Base-by-base conservation (phyloP, 2,113 vertebrate species). In the Pachycephala philippinensis region DNA sequence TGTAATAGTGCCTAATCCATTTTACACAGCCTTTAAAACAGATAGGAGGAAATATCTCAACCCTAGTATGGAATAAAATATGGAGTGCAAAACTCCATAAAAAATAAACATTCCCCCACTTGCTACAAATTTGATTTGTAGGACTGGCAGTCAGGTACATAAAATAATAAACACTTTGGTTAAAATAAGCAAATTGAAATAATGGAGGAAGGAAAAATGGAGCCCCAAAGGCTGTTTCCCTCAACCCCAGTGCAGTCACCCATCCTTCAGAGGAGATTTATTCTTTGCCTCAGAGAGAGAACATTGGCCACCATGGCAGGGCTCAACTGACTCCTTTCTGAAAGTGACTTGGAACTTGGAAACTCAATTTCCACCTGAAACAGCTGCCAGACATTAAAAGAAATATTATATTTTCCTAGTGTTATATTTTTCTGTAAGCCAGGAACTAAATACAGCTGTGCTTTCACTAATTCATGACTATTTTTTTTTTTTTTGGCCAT, bases 361-460 rank as follows among this genome's bases (percentile, higher is more conserved):
- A 80, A 83, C 63, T 77, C 59, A 57, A 92, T 92, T 83, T 95
- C 54, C 54, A 90, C 50, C 54, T 65, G 59, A 95, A 92, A 94
- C 74, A 86, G 74, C 63, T 86, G 75, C 63, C 63, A 88, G 49
- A 63, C 10, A 60, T 87, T 84, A 69, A 92, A 85, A 88, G 19
- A 76, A 85, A 93, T 49, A 82, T n/a, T 76, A 9, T 72, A 5
- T 65, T 89, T 86, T 82, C 60, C 28, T 72, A 47, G 24, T 8
- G 16, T 24, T 82, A 13, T 11, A 44, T 82, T 66, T 85, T 85
- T 64, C 53, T 85, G 22, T 39, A 93, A 88, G 61, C 30, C 40
- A 60, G 59, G 19, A 91, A 88, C 17, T 44, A 82, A 72, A 71
- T 90, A 69, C 31, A 75, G n/a, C 53, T 65, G 28, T 27, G 31